Evolutionary conservation across 1,140 invertebrate species (phyloP).

Genomic region (Megathymus violae): DNA sequence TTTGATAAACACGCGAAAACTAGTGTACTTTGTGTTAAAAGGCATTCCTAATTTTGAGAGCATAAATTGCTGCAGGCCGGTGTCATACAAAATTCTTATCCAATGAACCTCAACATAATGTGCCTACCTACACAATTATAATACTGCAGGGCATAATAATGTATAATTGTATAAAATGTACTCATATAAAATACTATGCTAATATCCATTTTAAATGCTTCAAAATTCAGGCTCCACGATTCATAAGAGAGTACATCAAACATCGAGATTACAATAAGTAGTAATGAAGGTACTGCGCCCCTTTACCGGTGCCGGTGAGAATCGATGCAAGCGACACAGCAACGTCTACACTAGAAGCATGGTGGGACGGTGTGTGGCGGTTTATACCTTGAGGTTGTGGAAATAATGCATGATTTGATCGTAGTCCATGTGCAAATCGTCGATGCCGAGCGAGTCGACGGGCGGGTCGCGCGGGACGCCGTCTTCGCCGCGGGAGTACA

Average conservation of each 20-base stretch:
- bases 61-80: constrained; percentile 45
- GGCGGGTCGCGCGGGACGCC: constrained; percentile 82
- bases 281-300: constrained; percentile 48
- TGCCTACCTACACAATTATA: constrained; percentile 62
- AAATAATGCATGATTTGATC: constrained; percentile 99
- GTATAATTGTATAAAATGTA: constrained; percentile 78
- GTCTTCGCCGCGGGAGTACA: constrained; percentile 88
- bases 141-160: constrained; percentile 72
- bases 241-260: constrained; percentile 78
- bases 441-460: constrained; percentile 86
- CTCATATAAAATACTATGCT: constrained; percentile 77
- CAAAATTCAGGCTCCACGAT: constrained; percentile 78
- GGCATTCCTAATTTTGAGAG: constrained; percentile 30
- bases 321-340: constrained; percentile 69
- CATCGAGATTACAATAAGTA: constrained; percentile 56
- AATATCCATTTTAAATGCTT: constrained; percentile 74
- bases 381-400: constrained; percentile 96
- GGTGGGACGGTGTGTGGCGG: constrained; percentile 62
- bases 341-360: constrained; percentile 79
- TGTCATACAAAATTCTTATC: constrained; percentile 33
- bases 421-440: constrained; percentile 96
- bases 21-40: constrained; percentile 37
- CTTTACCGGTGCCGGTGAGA: constrained; percentile 44
- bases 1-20: constrained; percentile 40
- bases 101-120: constrained; percentile 31